A percentile compares a stretch with the other conserved stretches of the same genome.
Conservation (phyloP, 2,797 vertebrate genomes). For the Spheniscus humboldti region DNA sequence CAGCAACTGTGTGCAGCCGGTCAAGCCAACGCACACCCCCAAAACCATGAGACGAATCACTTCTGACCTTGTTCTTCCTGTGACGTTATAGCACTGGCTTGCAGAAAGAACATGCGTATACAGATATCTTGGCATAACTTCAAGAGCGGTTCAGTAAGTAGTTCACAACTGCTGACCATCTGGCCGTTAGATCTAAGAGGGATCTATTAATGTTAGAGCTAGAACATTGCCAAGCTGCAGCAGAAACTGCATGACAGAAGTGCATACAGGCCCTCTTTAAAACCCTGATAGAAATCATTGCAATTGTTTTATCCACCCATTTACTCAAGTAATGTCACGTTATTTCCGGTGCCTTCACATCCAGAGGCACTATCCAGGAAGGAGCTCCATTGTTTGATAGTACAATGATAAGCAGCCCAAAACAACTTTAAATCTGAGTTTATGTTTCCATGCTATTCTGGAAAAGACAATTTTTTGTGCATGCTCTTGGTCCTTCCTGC, state of each 20-base stretch:
- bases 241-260: neutral
- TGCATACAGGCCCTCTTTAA: neutral
- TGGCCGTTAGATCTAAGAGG: slow-evolving; percentile 45
- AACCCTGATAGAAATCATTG: neutral
- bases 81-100: slow-evolving; percentile 29
- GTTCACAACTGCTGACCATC: slow-evolving; percentile 54
- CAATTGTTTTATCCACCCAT: neutral
- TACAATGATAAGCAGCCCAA: neutral
- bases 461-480: neutral
- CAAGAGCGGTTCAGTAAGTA: slow-evolving; percentile 40
- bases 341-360: neutral
- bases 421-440: neutral
- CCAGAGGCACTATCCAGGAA: neutral
- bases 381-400: neutral
- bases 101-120: slow-evolving; percentile 1
- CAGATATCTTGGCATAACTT: slow-evolving; percentile 30
- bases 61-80: slow-evolving; percentile 47
- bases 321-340: neutral
- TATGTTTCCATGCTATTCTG: neutral
- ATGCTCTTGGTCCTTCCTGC: neutral
- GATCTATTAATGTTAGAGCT: slow-evolving; percentile 19
- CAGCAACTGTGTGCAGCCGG: neutral
- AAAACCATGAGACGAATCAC: neutral
- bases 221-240: slow-evolving; percentile 16
- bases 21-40: neutral